Conservation (phyloP, 1,140 invertebrate species). For the Paraescarpia echinospica region DNA sequence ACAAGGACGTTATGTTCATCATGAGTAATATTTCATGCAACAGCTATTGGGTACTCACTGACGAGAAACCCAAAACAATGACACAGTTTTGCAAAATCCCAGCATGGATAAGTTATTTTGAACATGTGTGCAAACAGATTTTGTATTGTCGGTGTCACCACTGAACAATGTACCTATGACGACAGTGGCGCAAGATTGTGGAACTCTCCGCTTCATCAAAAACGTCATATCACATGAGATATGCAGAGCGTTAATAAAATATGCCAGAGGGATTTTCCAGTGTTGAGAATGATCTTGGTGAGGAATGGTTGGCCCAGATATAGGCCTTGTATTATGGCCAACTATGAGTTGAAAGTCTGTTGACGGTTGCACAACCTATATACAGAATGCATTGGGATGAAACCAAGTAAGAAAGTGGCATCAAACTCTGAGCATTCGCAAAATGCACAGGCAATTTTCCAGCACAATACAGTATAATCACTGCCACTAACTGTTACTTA, state of each 20-base stretch:
- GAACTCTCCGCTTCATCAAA: background rate
- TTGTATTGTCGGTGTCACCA: background rate
- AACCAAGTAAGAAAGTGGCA: background rate
- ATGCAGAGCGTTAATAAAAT: background rate
- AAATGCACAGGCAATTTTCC: background rate
- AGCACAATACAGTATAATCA: background rate
- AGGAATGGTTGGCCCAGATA: background rate
- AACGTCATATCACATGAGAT: background rate
- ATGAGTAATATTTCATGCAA: background rate
- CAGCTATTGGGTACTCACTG: background rate
- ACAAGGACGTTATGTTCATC: background rate
- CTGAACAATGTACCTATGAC: background rate
- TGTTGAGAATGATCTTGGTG: background rate
- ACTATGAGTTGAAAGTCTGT: background rate
- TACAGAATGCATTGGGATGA: background rate
- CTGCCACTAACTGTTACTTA: background rate
- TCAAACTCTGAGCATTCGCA: background rate
- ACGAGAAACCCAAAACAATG: background rate
- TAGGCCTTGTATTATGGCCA: background rate
- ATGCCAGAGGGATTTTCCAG: background rate
- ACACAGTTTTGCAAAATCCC: background rate
- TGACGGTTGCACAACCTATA: background rate
- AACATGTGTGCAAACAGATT: background rate
- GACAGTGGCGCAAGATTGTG: background rate
- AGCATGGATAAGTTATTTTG: background rate